These are phyloP conservation scores for Pomacea maculata DNA, from an alignment of 1,140 invertebrate species.

Conservation along the genomic window DNA sequence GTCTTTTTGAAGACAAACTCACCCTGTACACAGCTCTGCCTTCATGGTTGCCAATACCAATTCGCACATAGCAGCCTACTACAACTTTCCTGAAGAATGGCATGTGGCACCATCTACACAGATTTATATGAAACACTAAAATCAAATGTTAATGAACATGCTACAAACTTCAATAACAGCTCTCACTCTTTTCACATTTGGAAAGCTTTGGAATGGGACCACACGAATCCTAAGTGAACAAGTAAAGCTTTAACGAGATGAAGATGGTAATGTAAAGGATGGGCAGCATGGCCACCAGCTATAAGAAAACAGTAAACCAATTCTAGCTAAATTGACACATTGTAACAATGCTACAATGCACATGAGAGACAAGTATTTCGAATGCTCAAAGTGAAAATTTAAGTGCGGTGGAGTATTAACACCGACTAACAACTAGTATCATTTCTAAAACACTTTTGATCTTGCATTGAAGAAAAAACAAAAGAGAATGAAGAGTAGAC, in stretches of 20 bases:
- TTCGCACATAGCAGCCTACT: constrained; percentile 92
- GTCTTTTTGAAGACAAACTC: constrained; percentile 42
- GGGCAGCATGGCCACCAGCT: too few relatives aligned
- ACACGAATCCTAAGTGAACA: too few relatives aligned
- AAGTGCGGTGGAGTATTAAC: background rate
- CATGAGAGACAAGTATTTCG: background rate
- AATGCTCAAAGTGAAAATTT: constrained; percentile 13
- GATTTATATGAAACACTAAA: background rate
- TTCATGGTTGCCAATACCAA: constrained; percentile 91
- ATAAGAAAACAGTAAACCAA: too few relatives aligned
- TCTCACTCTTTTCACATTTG: too few relatives aligned
- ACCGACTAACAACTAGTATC: constrained; percentile 7
- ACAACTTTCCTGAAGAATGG: constrained; percentile 93
- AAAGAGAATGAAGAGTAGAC: background rate
- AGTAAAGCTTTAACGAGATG: too few relatives aligned
- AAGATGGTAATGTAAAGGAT: too few relatives aligned
- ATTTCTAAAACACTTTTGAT: background rate
- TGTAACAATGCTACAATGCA: too few relatives aligned
- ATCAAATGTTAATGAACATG: too few relatives aligned
- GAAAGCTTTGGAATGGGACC: too few relatives aligned
- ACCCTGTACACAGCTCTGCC: constrained; percentile 89
- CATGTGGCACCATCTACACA: constrained; percentile 85
- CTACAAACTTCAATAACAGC: too few relatives aligned
- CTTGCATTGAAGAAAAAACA: background rate
- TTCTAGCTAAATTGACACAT: too few relatives aligned